Percentiles rank a stretch among this genome's conserved stretches.
phyloP scores from a whole-genome alignment of 1,140 invertebrate species.

The Mizuhopecten yessoensis region DNA sequence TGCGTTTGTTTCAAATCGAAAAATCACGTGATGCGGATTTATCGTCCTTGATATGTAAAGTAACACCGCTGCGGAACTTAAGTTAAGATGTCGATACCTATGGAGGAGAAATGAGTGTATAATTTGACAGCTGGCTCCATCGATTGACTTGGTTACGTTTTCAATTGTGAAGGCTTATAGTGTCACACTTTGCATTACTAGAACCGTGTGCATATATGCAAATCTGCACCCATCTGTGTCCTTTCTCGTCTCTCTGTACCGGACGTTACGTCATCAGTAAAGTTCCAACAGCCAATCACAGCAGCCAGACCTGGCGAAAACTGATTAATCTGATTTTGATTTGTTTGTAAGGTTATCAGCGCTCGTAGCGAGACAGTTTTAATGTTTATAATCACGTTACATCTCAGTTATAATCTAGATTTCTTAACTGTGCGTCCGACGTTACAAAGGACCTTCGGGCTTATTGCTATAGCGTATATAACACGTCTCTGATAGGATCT shows the following conservation, averaged over 20 bases:
- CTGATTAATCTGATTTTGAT: background rate
- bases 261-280: background rate
- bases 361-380: background rate
- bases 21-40: too few relatives aligned
- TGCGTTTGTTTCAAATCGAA: too few relatives aligned
- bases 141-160: background rate
- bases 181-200: background rate
- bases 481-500: background rate
- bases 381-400: background rate
- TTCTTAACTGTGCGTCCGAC: background rate
- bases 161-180: background rate
- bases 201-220: background rate
- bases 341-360: background rate
- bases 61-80: background rate
- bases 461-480: background rate
- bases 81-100: background rate
- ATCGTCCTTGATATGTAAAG: too few relatives aligned
- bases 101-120: background rate
- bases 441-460: slow-evolving; percentile 20
- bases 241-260: too few relatives aligned
- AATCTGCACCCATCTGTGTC: background rate
- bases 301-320: background rate
- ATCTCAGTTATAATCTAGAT: background rate
- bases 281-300: background rate
- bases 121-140: background rate